Percentiles rank a stretch among this genome's conserved stretches.
Evolutionary conservation across 2,113 vertebrate genomes (phyloP).

Genomic region (Podilymbus podiceps): DNA sequence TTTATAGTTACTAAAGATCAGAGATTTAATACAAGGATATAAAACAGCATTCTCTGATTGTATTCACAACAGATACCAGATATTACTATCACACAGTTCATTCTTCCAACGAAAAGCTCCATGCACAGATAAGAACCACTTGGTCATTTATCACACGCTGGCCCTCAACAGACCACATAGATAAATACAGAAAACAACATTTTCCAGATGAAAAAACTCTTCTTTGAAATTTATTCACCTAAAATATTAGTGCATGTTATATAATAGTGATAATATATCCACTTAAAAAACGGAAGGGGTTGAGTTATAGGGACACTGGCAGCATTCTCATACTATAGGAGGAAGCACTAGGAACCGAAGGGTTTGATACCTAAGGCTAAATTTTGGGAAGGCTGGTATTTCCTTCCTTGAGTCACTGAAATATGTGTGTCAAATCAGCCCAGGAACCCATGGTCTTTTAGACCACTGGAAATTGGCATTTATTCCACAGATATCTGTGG

Average conservation of each 20-base stretch:
- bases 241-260: neutral
- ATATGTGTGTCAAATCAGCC: neutral
- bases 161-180: neutral
- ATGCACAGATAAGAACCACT: neutral
- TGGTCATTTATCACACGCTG: conserved; percentile 25
- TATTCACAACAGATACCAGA: conserved; percentile 1
- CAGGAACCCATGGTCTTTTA: neutral
- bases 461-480: neutral
- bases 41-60: neutral
- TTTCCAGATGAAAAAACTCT: neutral
- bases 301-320: neutral
- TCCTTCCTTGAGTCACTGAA: neutral
- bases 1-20: neutral
- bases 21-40: neutral
- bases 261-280: neutral
- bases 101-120: conserved; percentile 5
- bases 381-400: neutral
- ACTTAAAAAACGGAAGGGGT: neutral
- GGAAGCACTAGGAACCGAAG: neutral
- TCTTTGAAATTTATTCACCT: conserved; percentile 2
- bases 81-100: neutral
- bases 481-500: neutral
- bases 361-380: neutral
- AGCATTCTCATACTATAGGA: neutral
- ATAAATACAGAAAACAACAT: neutral